Base-by-base conservation (phyloP, 92 coral and sea anemone species). In the Palythoa grandis region DNA sequence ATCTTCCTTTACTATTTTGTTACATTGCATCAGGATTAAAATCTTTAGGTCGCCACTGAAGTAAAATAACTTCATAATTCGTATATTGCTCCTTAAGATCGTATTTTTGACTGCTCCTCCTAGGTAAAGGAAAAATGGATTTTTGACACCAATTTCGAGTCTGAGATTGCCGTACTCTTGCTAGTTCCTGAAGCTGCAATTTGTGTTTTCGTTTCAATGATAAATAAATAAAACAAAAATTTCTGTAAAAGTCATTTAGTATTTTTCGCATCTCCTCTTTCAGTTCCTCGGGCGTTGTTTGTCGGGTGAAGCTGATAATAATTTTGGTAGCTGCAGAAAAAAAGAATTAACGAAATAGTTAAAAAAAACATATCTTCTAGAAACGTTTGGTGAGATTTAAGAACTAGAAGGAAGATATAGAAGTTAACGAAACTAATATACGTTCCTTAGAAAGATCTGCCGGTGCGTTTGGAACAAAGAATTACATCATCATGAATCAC, bases 251-350 rank as follows among this genome's bases (percentile, higher is more conserved):
- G 11, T 80, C 85, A 16, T 80, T 80, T n/a, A 80, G 9, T 48
- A 80, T 7, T 66, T 80, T 80, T 23, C 24, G 15, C 63, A 80
- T 65, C 48, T 80, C 85, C 24, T 65, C 61, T 80, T 80, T 80
- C 60, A 80, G 20, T 67, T 80, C 85, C 1, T 80, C 85, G 8
- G 52, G 65, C n/a, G 29, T 52, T 2, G 74, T 23, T 65, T 80
- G 74, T 11, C 85, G 40, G 19, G 5, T 52, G 22, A 65, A 66
- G 63, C 85, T 80, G 73, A 80, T 80, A 15, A 80, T 74, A 52
- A 65, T 12, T 29, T 80, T 66, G 22, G 85, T 68, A 47, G 85
- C 85, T 80, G 85, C 52, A 48, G 17, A 80, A 20, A 20, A 24
- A 69, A 19, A 76, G 38, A 72, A 43, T 67, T 67, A 5, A 24